phyloP scores from a whole-genome alignment of 1,140 invertebrate genomes.

The Drosophila suzukii region DNA sequence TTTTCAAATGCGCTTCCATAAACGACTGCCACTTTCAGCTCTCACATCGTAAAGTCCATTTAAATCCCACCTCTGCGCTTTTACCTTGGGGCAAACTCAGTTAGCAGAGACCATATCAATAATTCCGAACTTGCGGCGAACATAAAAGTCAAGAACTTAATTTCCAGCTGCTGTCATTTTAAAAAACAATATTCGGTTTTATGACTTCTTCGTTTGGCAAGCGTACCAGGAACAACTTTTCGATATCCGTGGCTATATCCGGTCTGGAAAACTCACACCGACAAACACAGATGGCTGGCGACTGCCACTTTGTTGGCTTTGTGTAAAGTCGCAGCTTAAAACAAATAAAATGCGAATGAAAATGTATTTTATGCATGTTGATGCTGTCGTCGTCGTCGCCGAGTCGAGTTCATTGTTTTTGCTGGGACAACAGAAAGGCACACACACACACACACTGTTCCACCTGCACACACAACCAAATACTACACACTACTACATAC shows the following conservation, averaged over 20 bases:
- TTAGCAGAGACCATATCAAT: conserved; percentile 67
- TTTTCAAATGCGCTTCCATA: conserved; percentile 4
- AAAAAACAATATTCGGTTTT: conserved; percentile 75
- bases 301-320: conserved; percentile 74
- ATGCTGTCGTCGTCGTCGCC: conserved; percentile 43
- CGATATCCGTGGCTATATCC: conserved; percentile 77
- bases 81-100: conserved; percentile 17
- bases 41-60: conserved; percentile 25
- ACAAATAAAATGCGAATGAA: conserved; percentile 80
- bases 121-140: conserved; percentile 70
- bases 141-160: conserved; percentile 83
- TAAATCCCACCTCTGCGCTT: conserved; percentile 9
- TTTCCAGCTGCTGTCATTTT: conserved; percentile 78
- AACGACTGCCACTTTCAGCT: conserved; percentile 23
- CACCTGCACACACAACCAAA: conserved; percentile 38
- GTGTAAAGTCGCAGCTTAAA: conserved; percentile 79
- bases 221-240: conserved; percentile 69
- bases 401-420: conserved; percentile 71
- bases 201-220: conserved; percentile 43
- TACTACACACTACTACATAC: conserved; percentile 6
- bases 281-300: conserved; percentile 27
- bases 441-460: conserved; percentile 21
- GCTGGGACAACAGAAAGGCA: conserved; percentile 65
- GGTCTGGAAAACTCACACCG: conserved; percentile 28
- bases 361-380: conserved; percentile 79